Evolutionary conservation across 2,888 invertebrate genomes (phyloP), one percentile per base, ranked within the genome.

Genomic region (Amorpha juglandis): DNA sequence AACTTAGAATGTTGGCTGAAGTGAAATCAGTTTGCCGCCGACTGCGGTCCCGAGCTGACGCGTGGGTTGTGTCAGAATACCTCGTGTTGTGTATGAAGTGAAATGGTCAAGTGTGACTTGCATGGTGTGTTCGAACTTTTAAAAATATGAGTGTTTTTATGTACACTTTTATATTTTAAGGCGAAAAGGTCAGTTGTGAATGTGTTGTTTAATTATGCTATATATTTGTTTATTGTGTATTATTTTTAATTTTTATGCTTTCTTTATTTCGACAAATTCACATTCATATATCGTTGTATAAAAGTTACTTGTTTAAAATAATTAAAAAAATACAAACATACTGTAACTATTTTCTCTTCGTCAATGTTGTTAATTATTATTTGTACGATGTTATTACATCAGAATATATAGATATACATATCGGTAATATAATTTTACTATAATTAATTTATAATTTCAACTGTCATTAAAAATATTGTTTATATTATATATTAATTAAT

Each of bases 21-120:
- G 70, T 76, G 75, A 77, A 80, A 79, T 78, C 82, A 88, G 88
- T 88, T 82, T 80, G 70, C 78, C 78, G 78, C 80, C 78, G 79
- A 75, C 77, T 71, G 71, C 70, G 68, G 76, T 65, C 58, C 70
- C 58, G 80, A 63, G 69, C 68, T 77, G 80, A 77, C 81, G 84
- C 69, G 74, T 67, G 52, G 38, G 65, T 68, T 58, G 63, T 58
- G 48, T 52, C 63, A n/a, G 35, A n/a, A 53, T 9, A 19, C 38
- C 14, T 16, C 42, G 77, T 77, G 76, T 76, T 71, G 73, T 75
- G 81, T 75, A 77, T 77, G 70, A 52, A 78, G 83, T 86, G 84
- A 74, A 75, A 81, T 84, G 77, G 70, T 74, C 74, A 76, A 78
- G 81, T 84, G 84, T 75, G 75, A 67, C 75, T 79, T 72, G 65